These are phyloP conservation scores for Sebastes oblongus DNA, from an alignment of 2,797 vertebrate species.

Conservation along the genomic window DNA sequence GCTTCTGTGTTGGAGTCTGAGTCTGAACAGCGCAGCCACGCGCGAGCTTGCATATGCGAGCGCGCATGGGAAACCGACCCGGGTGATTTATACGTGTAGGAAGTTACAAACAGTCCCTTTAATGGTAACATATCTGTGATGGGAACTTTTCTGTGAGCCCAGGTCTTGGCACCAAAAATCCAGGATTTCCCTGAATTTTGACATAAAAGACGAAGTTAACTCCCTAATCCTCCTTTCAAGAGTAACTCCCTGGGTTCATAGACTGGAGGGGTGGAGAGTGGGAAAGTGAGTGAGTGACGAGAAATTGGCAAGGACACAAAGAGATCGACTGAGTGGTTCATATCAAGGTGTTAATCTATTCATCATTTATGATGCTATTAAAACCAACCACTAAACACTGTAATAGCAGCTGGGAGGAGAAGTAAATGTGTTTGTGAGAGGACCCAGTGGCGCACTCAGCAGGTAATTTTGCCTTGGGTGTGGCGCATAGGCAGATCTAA, in stretches of 20 bases:
- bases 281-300: neutral
- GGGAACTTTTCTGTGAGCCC: no score
- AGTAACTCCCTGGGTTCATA: neutral
- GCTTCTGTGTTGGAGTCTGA: no score
- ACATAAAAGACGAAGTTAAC: neutral
- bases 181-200: neutral
- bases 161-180: no score
- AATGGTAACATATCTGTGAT: fast-evolving
- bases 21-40: no score
- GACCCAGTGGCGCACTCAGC: slow-evolving; percentile 38
- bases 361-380: slow-evolving; percentile 4
- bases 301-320: neutral
- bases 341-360: slow-evolving; percentile 10
- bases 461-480: slow-evolving; percentile 34
- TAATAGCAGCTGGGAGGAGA: slow-evolving; percentile 17
- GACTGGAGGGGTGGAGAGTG: neutral
- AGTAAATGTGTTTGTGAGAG: slow-evolving; percentile 39
- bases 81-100: no score
- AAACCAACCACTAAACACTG: slow-evolving; percentile 8
- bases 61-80: no score
- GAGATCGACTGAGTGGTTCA: neutral
- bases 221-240: neutral
- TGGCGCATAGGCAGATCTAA: slow-evolving; percentile 36
- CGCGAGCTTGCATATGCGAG: no score
- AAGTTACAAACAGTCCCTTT: no score